phyloP scores from a whole-genome alignment of 2,888 invertebrate genomes.

The Tenthredo amoena region DNA sequence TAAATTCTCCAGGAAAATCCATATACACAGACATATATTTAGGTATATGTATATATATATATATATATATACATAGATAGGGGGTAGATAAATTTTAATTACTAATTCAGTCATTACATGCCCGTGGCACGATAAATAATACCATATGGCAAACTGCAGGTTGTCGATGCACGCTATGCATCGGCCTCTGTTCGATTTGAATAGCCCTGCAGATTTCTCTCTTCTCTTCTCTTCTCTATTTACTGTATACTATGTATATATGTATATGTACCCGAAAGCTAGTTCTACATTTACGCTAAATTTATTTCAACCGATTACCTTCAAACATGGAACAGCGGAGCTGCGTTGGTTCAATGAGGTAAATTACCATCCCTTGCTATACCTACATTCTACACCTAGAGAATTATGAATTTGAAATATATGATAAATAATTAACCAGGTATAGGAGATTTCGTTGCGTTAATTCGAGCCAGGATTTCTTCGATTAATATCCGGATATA shows the following conservation, averaged over 20 bases:
- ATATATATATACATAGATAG: too few relatives aligned
- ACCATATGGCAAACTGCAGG: constrained; percentile 33
- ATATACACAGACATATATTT: not conserved
- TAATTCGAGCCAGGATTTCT: not conserved
- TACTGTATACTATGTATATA: not conserved
- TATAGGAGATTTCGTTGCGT: not conserved
- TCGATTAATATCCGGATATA: not conserved
- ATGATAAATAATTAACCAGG: not conserved
- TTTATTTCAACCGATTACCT: constrained; percentile 47
- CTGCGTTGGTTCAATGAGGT: not conserved
- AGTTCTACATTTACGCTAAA: constrained; percentile 28
- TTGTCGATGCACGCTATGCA: constrained; percentile 28
- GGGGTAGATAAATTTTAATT: constrained; percentile 38
- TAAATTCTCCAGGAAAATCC: constrained; percentile 14
- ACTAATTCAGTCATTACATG: constrained; percentile 50
- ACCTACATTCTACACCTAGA: not conserved
- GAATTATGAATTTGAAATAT: not conserved
- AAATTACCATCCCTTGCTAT: not conserved
- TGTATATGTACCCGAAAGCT: not conserved
- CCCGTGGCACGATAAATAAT: constrained; percentile 29
- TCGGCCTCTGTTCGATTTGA: constrained; percentile 8
- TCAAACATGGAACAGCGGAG: constrained; percentile 18
- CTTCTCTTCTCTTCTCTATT: not conserved
- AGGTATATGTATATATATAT: too few relatives aligned
- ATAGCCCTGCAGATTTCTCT: constrained; percentile 4